Evolutionary conservation across 2,888 invertebrate genomes (phyloP).

Genomic region (Malthinus seriepunctatus): DNA sequence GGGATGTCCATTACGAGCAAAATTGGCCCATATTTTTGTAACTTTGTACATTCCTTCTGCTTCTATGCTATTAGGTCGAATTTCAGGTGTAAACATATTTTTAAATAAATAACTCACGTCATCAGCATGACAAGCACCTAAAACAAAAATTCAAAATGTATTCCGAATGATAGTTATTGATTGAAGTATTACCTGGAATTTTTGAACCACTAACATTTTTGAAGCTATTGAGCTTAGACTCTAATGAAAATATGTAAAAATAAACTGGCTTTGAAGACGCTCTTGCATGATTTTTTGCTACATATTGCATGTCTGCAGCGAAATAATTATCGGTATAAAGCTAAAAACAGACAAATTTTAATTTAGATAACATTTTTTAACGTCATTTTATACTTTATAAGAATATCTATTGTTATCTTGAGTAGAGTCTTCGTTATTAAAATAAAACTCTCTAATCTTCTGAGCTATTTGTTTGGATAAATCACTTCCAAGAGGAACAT

Average conservation of each 20-base stretch:
- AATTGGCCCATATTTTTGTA: slow-evolving; percentile 41
- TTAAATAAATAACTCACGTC: slow-evolving; percentile 44
- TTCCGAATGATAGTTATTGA: background rate
- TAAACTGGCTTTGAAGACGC: slow-evolving; percentile 41
- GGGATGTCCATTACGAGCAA: slow-evolving; percentile 41
- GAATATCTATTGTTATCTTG: slow-evolving; percentile 21
- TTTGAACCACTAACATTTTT: slow-evolving; percentile 33
- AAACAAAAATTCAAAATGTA: background rate
- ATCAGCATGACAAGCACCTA: slow-evolving; percentile 42
- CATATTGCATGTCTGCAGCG: no score
- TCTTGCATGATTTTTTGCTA: no score
- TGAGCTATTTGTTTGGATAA: slow-evolving; percentile 25
- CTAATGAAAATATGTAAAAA: slow-evolving; percentile 42
- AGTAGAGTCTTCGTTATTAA: slow-evolving; percentile 21
- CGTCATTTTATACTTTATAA: no score
- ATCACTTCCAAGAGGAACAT: slow-evolving; percentile 19
- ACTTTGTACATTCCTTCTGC: slow-evolving; percentile 33
- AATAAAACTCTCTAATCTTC: slow-evolving; percentile 34
- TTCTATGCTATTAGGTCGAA: slow-evolving; percentile 32
- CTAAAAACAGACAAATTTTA: no score
- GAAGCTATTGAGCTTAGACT: slow-evolving; percentile 33
- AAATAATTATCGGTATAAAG: no score
- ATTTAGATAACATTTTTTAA: no score
- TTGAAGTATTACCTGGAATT: slow-evolving; percentile 33
- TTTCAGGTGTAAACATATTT: slow-evolving; percentile 26